A percentile compares a stretch with the other conserved stretches of the same genome.
These are phyloP conservation scores for Oikopleura vanhoeffeni DNA, from an alignment of 23 tunicate genomes.

Conservation along the genomic window DNA sequence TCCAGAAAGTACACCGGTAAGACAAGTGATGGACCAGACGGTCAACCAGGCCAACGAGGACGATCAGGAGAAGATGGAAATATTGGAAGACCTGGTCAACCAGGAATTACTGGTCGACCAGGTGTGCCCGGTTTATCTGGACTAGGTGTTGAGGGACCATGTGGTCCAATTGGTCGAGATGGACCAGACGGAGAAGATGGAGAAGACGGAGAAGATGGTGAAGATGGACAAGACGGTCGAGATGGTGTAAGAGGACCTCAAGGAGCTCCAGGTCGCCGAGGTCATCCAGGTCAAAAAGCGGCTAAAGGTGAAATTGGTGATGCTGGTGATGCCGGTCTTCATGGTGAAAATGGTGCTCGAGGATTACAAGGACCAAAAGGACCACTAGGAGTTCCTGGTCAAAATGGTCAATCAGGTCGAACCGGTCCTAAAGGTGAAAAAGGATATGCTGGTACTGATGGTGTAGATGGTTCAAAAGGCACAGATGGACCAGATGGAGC, in stretches of 20 bases:
- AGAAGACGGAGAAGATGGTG: constrained; percentile 58
- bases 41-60: constrained; percentile 65
- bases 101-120: constrained; percentile 53
- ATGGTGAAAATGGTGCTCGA: constrained; percentile 58
- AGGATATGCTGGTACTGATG: constrained; percentile 37
- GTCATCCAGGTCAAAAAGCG: constrained; percentile 52
- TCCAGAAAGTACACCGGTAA: no score
- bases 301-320: constrained; percentile 71
- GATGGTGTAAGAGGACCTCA: constrained; percentile 62
- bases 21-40: constrained; percentile 73
- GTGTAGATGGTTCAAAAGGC: constrained; percentile 43
- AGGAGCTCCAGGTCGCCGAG: constrained; percentile 86
- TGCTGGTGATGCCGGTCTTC: constrained; percentile 69
- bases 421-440: background rate
- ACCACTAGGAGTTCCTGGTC: background rate
- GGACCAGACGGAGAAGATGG: constrained; percentile 84
- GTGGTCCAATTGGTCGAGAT: constrained; percentile 40
- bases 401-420: background rate
- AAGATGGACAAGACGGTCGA: constrained; percentile 61
- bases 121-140: constrained; percentile 58
- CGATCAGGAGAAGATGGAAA: constrained; percentile 49
- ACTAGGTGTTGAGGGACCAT: constrained; percentile 50
- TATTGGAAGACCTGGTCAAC: constrained; percentile 47
- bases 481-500: constrained; percentile 33
- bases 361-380: constrained; percentile 68